Evolutionary conservation across 2,113 vertebrate species (phyloP), one percentile per base, ranked within the genome.

Genomic region (Aythya baeri): DNA sequence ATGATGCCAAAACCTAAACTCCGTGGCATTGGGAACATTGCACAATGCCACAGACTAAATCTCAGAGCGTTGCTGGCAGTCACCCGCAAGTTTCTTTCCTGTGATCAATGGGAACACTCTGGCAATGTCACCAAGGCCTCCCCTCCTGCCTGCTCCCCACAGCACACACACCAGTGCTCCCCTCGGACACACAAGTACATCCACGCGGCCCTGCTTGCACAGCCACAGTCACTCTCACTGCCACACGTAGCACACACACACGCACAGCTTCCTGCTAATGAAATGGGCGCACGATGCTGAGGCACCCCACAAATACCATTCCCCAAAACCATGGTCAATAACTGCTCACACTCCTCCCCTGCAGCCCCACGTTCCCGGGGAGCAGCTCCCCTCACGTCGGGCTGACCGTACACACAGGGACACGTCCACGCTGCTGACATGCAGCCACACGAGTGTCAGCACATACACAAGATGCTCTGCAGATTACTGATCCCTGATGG

Each of bases 31-130:
- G 41, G 61, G 76, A 70, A 25, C 29, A 2, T 2, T 9, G 43
- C 41, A 27, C 68, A 8, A 74, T 3, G 44, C 46, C 67, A 59
- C 72, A 32, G 44, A 32, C 65, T 0, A 13, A 59, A 7, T 5
- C 25, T 7, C 0, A 0, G 88, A 23, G 26, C 0, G 0, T 7
- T 87, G 66, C 77, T 2, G 0, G 57, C 75, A 32, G 62, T n/a
- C 6, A 2, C 61, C 61, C 2, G 1, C 1, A 0, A 0, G 0
- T 29, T 38, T n/a, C 72, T 59, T n/a, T 34, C 63, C 89, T 5
- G 10, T 0, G 0, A 67, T 72, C 2, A 2, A 1, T 1, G 23
- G 70, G 41, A 72, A 38, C 2, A 38, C 2, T 20, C 59, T 20
- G 61, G 36, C 32, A 49, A 67, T 21, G 29, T 8, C 61, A 17